A percentile compares a stretch with the other conserved stretches of the same genome.
These are phyloP conservation scores for Anoura caudifer DNA, from an alignment of 2,113 vertebrate species.

Conservation along the genomic window DNA sequence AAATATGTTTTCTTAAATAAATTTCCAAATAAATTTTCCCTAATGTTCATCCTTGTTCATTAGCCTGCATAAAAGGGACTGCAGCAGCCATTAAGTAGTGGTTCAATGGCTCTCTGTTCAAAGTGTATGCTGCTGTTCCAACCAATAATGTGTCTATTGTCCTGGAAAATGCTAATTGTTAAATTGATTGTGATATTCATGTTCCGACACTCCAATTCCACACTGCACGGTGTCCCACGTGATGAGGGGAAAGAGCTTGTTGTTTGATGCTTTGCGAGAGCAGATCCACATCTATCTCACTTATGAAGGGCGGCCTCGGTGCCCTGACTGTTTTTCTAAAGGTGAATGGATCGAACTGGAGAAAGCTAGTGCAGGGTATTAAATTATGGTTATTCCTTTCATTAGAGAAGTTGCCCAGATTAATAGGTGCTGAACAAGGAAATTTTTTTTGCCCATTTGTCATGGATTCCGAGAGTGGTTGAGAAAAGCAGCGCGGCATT, in stretches of 20 bases:
- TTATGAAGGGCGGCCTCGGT: neutral
- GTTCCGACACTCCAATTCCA: constrained; percentile 24
- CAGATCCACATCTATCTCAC: neutral
- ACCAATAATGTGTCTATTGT: constrained; percentile 46
- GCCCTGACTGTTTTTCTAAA: neutral
- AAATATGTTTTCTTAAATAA: constrained; percentile 32
- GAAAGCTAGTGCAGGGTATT: neutral
- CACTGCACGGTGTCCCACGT: constrained; percentile 30
- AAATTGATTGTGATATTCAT: constrained; percentile 51
- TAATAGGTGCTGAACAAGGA: neutral
- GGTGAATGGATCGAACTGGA: neutral
- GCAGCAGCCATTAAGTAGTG: constrained; percentile 43
- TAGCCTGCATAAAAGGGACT: constrained; percentile 39
- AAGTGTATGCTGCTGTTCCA: neutral
- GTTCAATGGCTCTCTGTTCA: constrained; percentile 50
- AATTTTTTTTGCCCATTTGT: neutral
- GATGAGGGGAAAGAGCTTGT: constrained; percentile 19
- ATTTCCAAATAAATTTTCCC: constrained; percentile 14
- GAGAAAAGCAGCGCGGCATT: neutral
- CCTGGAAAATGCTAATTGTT: constrained; percentile 59
- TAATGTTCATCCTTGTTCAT: constrained; percentile 1
- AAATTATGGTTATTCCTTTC: neutral
- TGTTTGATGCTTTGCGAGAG: neutral
- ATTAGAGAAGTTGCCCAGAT: neutral
- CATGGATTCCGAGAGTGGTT: neutral